Base-by-base conservation (phyloP, 2,888 invertebrate species). In the Incurvaria masculella region DNA sequence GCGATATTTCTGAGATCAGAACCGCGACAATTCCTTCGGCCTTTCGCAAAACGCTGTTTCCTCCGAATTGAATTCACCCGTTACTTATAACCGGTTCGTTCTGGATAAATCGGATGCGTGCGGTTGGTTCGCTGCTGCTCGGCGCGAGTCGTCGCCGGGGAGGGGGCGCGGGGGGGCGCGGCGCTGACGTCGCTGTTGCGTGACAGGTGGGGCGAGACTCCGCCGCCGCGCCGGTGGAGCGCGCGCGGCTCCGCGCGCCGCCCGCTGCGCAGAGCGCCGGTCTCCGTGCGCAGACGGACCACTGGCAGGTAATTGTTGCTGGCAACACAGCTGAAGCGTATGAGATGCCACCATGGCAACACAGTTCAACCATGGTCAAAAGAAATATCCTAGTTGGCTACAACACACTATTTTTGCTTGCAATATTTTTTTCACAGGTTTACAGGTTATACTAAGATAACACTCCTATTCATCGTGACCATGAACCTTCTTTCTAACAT, bases 291-390 rank as follows among this genome's bases (percentile, higher is more conserved):
- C 46, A 72, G 84, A 62, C 71, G 84, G 59, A 84, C 84, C 45
- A 84, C 84, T 54, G 84, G 84, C 71, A 85, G 84, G 84, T 84
- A 80, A 56, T 4, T 52, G 49, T 33, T 52, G 57, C 50, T 84
- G 84, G n/a, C n/a, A n/a, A n/a, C n/a, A 4, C 82, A 91, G 91
- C 78, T 91, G 91, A 78, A 91, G 91, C 76, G 90, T 91, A 65
- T 91, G 91, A 81, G 91, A 92, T 89, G 89, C 89, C 65, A 68
- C 70, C 45, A 42, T 38, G 23, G 47, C 48, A 46, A 42, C 38
- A 46, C 42, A 33, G 40, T 49, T 49, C 48, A 27, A 40, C 17
- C 11, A 23, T 14, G 38, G 19, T 38, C 26, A 23, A 33, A 42
- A 16, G 42, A 33, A 45, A 38, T 42, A 45, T 49, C 45, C 17